Evolutionary conservation across 2,113 vertebrate species (phyloP), one percentile per base, ranked within the genome.

Genomic region (Numenius arquata): DNA sequence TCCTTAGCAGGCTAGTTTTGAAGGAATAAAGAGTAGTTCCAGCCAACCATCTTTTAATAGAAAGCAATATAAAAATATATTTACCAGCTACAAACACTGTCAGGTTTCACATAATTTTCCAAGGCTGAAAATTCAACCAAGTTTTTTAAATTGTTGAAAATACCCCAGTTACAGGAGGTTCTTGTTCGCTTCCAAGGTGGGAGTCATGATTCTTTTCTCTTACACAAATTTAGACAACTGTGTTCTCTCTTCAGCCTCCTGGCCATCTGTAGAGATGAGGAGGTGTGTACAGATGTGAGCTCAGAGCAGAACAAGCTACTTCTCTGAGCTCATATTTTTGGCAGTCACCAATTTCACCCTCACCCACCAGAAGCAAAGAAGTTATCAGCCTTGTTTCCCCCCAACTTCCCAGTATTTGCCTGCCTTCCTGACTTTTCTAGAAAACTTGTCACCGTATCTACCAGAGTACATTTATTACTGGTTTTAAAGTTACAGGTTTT

Each of bases 261-360:
- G 94, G 87, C 95, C 94, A 97, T 96, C 96, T 97, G 96, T 96
- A 85, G 89, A 96, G 90, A 95, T 95, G 94, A 94, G 92, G 95
- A 95, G 96, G 92, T 96, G 95, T 95, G 87, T 96, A 93, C 96
- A 97, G 95, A 97, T 96, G 95, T 95, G 96, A 95, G 96, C 93
- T 96, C 84, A 89, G 85, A 94, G 92, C 90, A 95, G 93, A 95
- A 90, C 84, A 72, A 96, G 95, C 86, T 73, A 58, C 92, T 96
- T 89, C 53, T 88, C 86, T 92, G 73, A 95, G 96, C 88, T 94
- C 92, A 72, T 96, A 92, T 97, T 96, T 96, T 95, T 97, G 96
- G 96, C 95, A 96, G 84, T 61, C 87, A 87, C 89, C 95, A 85
- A 92, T 89, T 89, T 93, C 95, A 95, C 95, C 95, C 92, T 93